These are phyloP conservation scores for Eulithis prunata DNA, from an alignment of 2,888 invertebrate genomes.

Conservation along the genomic window DNA sequence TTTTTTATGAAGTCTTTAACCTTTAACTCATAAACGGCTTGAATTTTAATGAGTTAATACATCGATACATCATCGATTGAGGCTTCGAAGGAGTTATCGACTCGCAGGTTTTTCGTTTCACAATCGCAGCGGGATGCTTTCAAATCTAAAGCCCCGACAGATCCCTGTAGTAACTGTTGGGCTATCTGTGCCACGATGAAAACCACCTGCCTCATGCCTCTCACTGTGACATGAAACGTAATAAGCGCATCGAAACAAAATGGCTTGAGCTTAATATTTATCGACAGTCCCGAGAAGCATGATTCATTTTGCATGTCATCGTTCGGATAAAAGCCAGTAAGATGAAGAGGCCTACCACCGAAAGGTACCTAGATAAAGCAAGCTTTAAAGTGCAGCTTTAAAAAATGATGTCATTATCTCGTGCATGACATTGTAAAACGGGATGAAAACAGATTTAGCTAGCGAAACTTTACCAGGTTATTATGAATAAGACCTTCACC, in stretches of 20 bases:
- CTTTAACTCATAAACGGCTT: slow-evolving; percentile 74
- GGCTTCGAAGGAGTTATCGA: slow-evolving; percentile 65
- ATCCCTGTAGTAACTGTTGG: slow-evolving; percentile 46
- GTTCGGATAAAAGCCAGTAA: slow-evolving; percentile 54
- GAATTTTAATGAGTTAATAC: slow-evolving; percentile 80
- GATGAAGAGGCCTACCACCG: slow-evolving; percentile 50
- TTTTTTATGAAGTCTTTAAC: slow-evolving; percentile 78
- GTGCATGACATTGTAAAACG: no score
- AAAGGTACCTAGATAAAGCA: slow-evolving; percentile 54
- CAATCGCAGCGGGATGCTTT: slow-evolving; percentile 68
- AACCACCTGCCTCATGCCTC: slow-evolving; percentile 61
- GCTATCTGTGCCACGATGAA: slow-evolving; percentile 43
- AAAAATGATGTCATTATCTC: no score
- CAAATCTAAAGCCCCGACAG: slow-evolving; percentile 64
- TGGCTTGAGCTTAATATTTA: slow-evolving; percentile 50
- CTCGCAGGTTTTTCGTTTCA: slow-evolving; percentile 69
- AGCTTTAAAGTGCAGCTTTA: no score
- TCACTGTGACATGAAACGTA: slow-evolving; percentile 61
- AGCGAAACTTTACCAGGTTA: no score
- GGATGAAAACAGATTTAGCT: no score
- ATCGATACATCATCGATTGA: slow-evolving; percentile 74
- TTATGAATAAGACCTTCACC: no score
- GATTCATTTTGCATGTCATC: slow-evolving; percentile 68
- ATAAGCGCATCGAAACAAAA: slow-evolving; percentile 56
- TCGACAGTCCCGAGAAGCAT: slow-evolving; percentile 41